Evolutionary conservation across 2,797 vertebrate species (phyloP).

Genomic region (Hylomyscus alleni): DNA sequence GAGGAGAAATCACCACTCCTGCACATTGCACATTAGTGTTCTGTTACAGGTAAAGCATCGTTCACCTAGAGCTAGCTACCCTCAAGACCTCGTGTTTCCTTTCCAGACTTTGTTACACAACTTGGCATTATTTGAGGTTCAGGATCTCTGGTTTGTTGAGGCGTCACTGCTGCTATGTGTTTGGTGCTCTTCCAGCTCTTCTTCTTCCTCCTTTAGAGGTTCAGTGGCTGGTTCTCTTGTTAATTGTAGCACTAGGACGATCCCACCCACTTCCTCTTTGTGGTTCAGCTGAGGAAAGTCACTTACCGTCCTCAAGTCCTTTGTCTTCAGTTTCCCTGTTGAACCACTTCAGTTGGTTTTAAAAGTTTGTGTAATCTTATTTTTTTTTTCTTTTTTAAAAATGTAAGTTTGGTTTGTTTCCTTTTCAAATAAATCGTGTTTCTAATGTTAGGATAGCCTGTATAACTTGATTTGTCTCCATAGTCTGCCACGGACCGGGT

Average conservation of each 20-base stretch:
- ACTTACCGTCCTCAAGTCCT: background rate
- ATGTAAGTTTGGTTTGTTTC: background rate
- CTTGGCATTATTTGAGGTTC: background rate
- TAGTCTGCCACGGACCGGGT: no score
- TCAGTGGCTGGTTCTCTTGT: background rate
- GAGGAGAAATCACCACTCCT: background rate
- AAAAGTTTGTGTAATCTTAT: background rate
- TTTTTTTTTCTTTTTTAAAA: background rate
- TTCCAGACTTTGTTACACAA: background rate
- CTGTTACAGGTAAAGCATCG: background rate
- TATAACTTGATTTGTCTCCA: background rate
- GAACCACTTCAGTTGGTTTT: background rate
- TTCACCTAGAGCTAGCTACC: constrained; percentile 20
- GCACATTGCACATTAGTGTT: background rate
- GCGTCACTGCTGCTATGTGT: background rate
- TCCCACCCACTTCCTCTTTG: background rate
- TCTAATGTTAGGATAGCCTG: background rate
- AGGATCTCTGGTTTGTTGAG: constrained; percentile 21
- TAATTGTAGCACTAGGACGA: background rate
- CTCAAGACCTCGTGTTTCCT: background rate
- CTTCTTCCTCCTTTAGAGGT: background rate
- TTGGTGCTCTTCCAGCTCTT: background rate
- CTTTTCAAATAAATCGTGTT: background rate
- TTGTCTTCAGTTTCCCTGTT: background rate
- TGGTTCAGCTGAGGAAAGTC: background rate